Conservation (phyloP, 2,797 vertebrate species). For the Leucoraja ocellata region DNA sequence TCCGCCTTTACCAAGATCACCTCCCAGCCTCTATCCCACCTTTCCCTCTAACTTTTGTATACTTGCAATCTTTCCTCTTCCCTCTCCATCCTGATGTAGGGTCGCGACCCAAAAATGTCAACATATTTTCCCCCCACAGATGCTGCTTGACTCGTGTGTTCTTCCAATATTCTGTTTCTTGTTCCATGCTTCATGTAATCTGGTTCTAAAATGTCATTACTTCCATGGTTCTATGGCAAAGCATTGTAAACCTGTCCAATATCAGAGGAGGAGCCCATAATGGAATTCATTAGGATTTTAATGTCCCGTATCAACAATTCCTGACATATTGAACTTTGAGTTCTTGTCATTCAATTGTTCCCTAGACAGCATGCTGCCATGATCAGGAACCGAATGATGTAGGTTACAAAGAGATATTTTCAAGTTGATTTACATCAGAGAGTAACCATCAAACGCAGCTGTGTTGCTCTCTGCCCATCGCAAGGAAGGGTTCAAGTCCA, state of each 20-base stretch:
- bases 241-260: not conserved
- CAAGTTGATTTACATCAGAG: not conserved
- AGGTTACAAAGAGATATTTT: not conserved
- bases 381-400: not conserved
- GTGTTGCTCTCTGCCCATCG: not conserved
- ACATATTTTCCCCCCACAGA: no score
- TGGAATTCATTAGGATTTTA: not conserved
- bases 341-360: not conserved
- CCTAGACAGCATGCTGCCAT: not conserved
- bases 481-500: not conserved
- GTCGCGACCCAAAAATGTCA: no score
- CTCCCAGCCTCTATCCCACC: no score
- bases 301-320: not conserved
- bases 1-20: no score
- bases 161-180: no score
- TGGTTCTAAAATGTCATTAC: not conserved
- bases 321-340: not conserved
- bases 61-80: no score
- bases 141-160: no score
- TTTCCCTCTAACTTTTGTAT: no score
- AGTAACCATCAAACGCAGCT: not conserved
- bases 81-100: no score
- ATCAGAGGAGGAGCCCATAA: not conserved
- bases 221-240: not conserved
- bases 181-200: not conserved